phyloP scores from a whole-genome alignment of 1,140 invertebrate genomes.

The Halesus radiatus region DNA sequence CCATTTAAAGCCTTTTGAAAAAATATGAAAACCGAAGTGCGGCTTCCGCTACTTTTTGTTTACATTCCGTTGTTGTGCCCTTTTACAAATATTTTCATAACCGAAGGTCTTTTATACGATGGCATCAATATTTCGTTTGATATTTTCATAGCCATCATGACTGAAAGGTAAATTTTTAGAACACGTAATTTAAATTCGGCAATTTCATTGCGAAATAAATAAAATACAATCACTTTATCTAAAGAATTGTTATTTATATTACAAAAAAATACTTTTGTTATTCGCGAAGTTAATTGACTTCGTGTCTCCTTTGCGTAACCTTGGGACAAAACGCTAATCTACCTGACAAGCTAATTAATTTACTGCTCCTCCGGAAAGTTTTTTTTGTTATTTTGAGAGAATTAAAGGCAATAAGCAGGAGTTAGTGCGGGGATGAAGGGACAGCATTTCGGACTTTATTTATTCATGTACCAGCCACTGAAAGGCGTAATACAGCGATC shows the following conservation, averaged over 20 bases:
- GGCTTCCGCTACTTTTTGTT: not conserved
- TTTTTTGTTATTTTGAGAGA: constrained; percentile 12
- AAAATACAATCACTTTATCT: no score
- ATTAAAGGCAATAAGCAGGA: constrained; percentile 15
- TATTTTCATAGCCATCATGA: not conserved
- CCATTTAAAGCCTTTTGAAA: no score
- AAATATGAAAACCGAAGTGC: no score
- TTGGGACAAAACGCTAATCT: not conserved
- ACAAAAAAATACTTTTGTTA: no score
- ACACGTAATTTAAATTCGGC: no score
- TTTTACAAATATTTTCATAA: constrained; percentile 1
- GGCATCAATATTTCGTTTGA: not conserved
- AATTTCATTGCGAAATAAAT: no score
- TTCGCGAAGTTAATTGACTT: no score
- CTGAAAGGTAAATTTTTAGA: not conserved
- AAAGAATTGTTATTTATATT: no score
- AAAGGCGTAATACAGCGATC: constrained; percentile 22
- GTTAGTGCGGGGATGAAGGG: not conserved
- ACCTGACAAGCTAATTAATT: not conserved
- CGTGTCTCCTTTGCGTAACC: no score
- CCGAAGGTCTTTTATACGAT: not conserved
- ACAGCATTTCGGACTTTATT: constrained; percentile 25
- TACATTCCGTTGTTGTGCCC: not conserved
- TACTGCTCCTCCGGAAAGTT: not conserved
- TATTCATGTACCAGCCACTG: constrained; percentile 28